Conservation (phyloP, 2,888 invertebrate species). For the Xanthostigma xanthostigma region DNA sequence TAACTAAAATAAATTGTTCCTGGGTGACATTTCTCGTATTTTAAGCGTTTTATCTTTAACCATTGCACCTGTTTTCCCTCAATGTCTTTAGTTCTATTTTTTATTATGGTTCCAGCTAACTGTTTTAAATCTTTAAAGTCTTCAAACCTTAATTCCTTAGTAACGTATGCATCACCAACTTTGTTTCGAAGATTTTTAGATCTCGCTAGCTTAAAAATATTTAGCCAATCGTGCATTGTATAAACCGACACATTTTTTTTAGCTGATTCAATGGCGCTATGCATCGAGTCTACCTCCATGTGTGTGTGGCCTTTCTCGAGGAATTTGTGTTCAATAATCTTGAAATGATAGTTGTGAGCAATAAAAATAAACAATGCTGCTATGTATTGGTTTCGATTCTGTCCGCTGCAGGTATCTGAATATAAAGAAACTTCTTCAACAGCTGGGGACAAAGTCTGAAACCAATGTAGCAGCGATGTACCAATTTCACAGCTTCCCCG, state of each 20-base stretch:
- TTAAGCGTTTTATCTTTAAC: conserved; percentile 11
- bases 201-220: too few relatives aligned
- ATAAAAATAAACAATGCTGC: conserved; percentile 12
- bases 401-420: conserved; percentile 15
- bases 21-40: conserved; percentile 8
- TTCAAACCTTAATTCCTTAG: too few relatives aligned
- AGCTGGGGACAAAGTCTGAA: conserved; percentile 6
- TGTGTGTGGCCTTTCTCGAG: conserved; percentile 15
- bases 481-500: conserved; percentile 20
- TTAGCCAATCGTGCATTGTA: too few relatives aligned
- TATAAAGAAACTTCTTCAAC: conserved; percentile 10
- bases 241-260: conserved; percentile 10
- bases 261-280: conserved; percentile 14
- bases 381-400: conserved; percentile 14
- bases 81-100: conserved; percentile 3
- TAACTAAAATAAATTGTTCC: conserved; percentile 9
- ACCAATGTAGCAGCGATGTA: conserved; percentile 14
- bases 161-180: too few relatives aligned
- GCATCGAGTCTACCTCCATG: conserved; percentile 17
- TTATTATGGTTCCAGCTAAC: neutral
- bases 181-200: too few relatives aligned
- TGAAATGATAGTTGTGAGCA: conserved; percentile 11
- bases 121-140: neutral
- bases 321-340: conserved; percentile 14
- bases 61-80: conserved; percentile 9